These are phyloP conservation scores for Mormoops blainvillei DNA, from an alignment of 2,113 vertebrate genomes.

Conservation along the genomic window DNA sequence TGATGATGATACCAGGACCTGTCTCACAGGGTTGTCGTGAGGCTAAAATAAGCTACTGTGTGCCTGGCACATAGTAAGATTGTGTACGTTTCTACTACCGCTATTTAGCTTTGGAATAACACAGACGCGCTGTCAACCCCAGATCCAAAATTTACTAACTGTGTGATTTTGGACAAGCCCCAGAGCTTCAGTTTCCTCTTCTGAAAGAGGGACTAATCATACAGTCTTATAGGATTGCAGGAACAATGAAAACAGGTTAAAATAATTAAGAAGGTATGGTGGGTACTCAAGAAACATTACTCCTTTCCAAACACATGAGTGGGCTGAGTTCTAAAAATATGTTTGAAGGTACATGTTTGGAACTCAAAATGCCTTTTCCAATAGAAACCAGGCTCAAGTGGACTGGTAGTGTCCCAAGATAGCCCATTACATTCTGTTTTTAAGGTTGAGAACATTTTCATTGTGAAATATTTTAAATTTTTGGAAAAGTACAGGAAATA, in stretches of 20 bases:
- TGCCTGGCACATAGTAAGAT: background rate
- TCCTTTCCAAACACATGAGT: background rate
- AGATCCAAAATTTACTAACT: background rate
- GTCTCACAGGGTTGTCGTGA: background rate
- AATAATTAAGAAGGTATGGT: background rate
- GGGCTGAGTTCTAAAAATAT: background rate
- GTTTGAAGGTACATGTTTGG: background rate
- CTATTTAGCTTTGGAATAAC: background rate
- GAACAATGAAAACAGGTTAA: background rate
- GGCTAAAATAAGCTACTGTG: background rate
- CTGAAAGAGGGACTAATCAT: background rate
- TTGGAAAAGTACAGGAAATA: slow-evolving; percentile 9
- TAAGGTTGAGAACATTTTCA: background rate
- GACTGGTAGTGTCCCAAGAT: background rate
- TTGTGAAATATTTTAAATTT: slow-evolving; percentile 14
- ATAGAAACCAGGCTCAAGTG: background rate
- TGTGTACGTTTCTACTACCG: background rate
- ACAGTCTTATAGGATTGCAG: background rate
- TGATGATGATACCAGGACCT: too few relatives aligned
- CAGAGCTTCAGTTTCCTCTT: background rate
- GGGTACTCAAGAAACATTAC: background rate
- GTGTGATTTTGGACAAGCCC: background rate
- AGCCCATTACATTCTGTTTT: background rate
- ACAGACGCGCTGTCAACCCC: background rate
- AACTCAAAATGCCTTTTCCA: background rate